phyloP scores from a whole-genome alignment of 2,113 vertebrate species.

The Sylvietta virens region DNA sequence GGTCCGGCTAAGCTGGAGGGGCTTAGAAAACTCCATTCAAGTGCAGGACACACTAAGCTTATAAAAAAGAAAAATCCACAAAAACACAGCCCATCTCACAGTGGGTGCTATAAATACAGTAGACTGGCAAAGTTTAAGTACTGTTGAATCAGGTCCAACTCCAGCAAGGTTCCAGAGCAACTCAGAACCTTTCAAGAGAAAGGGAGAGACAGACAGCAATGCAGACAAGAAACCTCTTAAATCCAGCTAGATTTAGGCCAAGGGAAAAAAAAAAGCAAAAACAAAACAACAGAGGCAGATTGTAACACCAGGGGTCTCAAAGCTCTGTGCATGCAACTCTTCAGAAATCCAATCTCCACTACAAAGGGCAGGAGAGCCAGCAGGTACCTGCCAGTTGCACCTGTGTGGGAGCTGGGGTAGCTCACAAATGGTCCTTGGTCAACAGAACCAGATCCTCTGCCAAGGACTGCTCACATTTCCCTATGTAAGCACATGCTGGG shows the following conservation, averaged over 20 bases:
- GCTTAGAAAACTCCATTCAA: not conserved
- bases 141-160: not conserved
- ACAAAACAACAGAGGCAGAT: not conserved
- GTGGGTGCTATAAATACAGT: not conserved
- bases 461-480: not conserved
- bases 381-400: not conserved
- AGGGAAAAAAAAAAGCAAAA: not conserved
- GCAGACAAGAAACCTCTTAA: not conserved
- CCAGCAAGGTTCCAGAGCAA: not conserved
- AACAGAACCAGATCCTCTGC: not conserved
- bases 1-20: not conserved
- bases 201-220: not conserved
- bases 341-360: not conserved
- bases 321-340: not conserved
- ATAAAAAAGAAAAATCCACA: not conserved
- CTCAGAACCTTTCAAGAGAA: not conserved
- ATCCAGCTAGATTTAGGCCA: not conserved
- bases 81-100: not conserved
- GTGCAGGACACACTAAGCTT: not conserved
- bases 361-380: not conserved
- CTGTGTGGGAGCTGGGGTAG: not conserved
- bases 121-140: not conserved
- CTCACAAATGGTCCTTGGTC: not conserved
- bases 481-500: not conserved
- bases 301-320: not conserved